Evolutionary conservation across 2,113 vertebrate species (phyloP).

Genomic region (Himantopus leucocephalus): DNA sequence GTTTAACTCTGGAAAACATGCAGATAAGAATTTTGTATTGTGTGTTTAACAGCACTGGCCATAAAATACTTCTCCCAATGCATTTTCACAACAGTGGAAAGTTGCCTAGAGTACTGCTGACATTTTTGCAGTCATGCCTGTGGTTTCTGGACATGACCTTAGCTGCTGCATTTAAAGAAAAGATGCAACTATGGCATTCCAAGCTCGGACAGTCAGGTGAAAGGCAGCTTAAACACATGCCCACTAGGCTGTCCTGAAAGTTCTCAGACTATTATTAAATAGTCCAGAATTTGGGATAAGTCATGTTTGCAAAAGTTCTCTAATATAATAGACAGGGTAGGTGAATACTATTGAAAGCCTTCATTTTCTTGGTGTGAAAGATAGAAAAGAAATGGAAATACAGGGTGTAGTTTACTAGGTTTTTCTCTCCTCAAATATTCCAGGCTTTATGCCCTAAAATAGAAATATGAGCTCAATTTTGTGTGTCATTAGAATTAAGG

Average conservation of each 20-base stretch:
- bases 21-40: neutral
- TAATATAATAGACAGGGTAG: too few relatives aligned
- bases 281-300: neutral
- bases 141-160: neutral
- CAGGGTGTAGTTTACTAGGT: neutral
- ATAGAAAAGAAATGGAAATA: neutral
- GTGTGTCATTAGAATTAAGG: neutral
- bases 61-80: neutral
- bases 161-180: neutral
- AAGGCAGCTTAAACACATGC: neutral
- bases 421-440: neutral
- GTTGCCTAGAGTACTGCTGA: neutral
- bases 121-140: neutral
- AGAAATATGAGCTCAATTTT: neutral
- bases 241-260: neutral
- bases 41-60: neutral
- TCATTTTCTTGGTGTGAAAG: neutral
- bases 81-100: neutral
- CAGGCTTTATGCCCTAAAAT: neutral
- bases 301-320: neutral
- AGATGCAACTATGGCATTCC: neutral
- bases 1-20: neutral
- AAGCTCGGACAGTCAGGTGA: neutral
- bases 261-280: neutral
- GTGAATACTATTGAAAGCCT: neutral